Conservation (phyloP, 2,888 invertebrate genomes). For the Acheta domesticus region DNA sequence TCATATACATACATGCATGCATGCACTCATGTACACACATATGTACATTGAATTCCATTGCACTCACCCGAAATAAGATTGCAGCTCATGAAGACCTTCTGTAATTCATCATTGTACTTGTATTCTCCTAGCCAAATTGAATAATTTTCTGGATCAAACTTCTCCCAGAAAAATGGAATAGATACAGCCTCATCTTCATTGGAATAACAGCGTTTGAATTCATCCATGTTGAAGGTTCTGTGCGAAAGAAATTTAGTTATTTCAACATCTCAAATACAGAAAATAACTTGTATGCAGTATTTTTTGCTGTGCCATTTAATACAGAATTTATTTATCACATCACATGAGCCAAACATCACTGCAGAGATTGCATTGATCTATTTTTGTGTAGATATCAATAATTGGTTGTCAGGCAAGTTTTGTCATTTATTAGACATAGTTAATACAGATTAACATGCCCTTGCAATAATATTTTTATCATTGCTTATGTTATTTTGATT, state of each 20-base stretch:
- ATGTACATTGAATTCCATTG: no score
- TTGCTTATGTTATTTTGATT: no score
- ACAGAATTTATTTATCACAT: not conserved
- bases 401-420: no score
- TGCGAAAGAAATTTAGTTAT: conserved; percentile 39
- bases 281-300: no score
- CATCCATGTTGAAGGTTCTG: conserved; percentile 90
- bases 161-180: conserved; percentile 96
- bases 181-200: conserved; percentile 92
- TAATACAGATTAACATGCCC: no score
- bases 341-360: no score
- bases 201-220: conserved; percentile 95
- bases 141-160: conserved; percentile 93
- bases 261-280: not conserved
- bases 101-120: conserved; percentile 89
- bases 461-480: no score
- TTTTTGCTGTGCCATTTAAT: not conserved
- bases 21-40: no score
- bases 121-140: conserved; percentile 98
- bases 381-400: no score
- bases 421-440: no score
- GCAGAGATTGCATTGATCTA: no score
- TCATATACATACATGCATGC: no score
- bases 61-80: conserved; percentile 84
- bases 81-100: conserved; percentile 95